A percentile compares a stretch with the other conserved stretches of the same genome.
Conservation (phyloP, 2,888 invertebrate species). For the Drosophila merina region DNA sequence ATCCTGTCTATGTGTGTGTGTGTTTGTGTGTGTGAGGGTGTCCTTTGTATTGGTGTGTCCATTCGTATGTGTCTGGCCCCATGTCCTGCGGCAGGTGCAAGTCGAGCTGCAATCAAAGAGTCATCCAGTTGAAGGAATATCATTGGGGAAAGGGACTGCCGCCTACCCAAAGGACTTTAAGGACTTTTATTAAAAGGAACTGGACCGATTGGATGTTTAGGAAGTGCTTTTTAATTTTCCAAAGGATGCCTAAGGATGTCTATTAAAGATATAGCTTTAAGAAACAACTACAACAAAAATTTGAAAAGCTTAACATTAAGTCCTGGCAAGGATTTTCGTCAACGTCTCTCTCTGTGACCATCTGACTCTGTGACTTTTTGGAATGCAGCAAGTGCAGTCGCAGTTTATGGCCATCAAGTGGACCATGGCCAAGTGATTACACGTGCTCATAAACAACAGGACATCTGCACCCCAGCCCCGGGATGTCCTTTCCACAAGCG, state of each 20-base stretch:
- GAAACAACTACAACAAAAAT: neutral
- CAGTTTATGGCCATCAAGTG: constrained; percentile 60
- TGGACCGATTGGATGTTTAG: neutral
- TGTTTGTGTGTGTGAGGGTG: constrained; percentile 24
- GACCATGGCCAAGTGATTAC: constrained; percentile 70
- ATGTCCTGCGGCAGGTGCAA: constrained; percentile 22
- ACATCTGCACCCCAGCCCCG: neutral
- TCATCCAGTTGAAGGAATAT: constrained; percentile 20
- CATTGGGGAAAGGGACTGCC: neutral
- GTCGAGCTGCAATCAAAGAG: constrained; percentile 29
- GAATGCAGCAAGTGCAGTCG: constrained; percentile 15
- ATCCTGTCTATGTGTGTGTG: constrained; percentile 15
- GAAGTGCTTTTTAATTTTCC: neutral
- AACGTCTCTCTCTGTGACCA: neutral
- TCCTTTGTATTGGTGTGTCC: constrained; percentile 26
- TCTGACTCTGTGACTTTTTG: neutral
- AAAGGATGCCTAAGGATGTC: too few species aligned
- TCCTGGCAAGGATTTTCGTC: neutral
- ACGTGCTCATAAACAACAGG: constrained; percentile 69
- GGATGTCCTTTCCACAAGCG: constrained; percentile 24
- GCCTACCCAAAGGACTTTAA: neutral
- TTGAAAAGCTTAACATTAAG: neutral
- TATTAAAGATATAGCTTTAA: neutral
- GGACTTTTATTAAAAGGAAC: neutral
- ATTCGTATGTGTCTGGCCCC: constrained; percentile 3